Base-by-base conservation (phyloP, 2,888 invertebrate species). In the Seira ritae region DNA sequence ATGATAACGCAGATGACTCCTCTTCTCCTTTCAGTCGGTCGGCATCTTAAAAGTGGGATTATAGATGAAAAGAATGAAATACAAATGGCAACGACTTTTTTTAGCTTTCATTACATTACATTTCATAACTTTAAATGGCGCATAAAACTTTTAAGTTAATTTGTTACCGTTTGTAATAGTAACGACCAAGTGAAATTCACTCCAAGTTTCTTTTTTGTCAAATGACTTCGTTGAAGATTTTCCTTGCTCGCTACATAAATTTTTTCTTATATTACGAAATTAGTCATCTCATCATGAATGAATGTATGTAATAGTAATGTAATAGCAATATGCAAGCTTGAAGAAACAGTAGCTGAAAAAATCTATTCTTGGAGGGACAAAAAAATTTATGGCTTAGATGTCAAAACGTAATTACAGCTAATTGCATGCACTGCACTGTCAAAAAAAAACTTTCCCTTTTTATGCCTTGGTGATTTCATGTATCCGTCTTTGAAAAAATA, bases 391-490 rank as follows among this genome's bases (percentile, higher is more conserved):
- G 50, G 50, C 62, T 8, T 2, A 62, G 22, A 20, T 62, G 62
- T 62, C 62, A 62, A 20, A 62, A 62, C 20, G 22, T 22, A 62
- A 62, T 62, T 62, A n/a, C 22, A 20, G 22, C n/a, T 62, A 62
- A 62, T 62, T 62, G 62, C 62, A 12, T 4, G 20, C 62, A 20
- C 60, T 60, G n/a, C n/a, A 60, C 62, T 62, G 62, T 20, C 62
- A 62, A 62, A 62, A 62, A 62, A 62, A 19, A 62, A 62, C 62
- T 62, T 62, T 62, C 62, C 19, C 62, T 62, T 62, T 62, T 62
- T 62, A 62, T 62, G 62, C 62, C 10, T 62, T 62, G 62, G 15
- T 62, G 62, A 20, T 10, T 62, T 62, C 22, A 62, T 62, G 17
- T 31, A 31, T 31, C 31, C 31, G 31, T 31, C 31, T 31, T 31